Evolutionary conservation across 2,888 invertebrate genomes (phyloP), one percentile per base, ranked within the genome.

Genomic region (Trachelus iudaicus): DNA sequence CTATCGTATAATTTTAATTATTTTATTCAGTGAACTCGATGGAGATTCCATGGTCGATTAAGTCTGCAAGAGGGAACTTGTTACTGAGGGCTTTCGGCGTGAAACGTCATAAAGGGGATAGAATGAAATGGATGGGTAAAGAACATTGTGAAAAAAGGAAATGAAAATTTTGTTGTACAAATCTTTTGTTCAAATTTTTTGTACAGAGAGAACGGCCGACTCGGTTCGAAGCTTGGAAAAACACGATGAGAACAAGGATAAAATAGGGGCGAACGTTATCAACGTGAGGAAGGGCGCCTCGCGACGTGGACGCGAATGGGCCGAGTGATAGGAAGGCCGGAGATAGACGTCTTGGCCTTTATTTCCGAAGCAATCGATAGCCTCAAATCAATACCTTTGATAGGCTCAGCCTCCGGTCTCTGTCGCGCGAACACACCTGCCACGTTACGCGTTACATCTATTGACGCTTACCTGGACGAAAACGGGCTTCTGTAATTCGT

Each of bases 311-410:
- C 56, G 15, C 56, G 56, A 56, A 56, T 56, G 56, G 56, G 23
- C 56, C 56, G 23, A 56, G 56, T 56, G 56, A 56, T 56, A 56
- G 56, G 23, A 56, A 56, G 79, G 81, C 74, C 77, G 80, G 78
- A 83, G 83, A 84, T 83, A 84, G 79, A 84, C 76, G 83, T 83
- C 82, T 87, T 84, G 78, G 77, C 81, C 82, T 85, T 87, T 87
- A 87, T 88, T 87, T 87, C 79, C 82, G 78, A 84, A 84, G 79
- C 83, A 83, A 87, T 89, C 88, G 85, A 89, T 89, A 87, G 80
- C 77, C 80, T 83, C 81, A 80, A 87, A 88, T 89, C 89, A 81
- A 89, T 88, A 88, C 83, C 83, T 81, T 79, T 79, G 77, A 79
- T 81, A 80, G 81, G 81, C 80, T 74, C 81, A 86, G 82, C 81